phyloP scores from a whole-genome alignment of 2,888 invertebrate genomes.

The Philhelius pedissequus region DNA sequence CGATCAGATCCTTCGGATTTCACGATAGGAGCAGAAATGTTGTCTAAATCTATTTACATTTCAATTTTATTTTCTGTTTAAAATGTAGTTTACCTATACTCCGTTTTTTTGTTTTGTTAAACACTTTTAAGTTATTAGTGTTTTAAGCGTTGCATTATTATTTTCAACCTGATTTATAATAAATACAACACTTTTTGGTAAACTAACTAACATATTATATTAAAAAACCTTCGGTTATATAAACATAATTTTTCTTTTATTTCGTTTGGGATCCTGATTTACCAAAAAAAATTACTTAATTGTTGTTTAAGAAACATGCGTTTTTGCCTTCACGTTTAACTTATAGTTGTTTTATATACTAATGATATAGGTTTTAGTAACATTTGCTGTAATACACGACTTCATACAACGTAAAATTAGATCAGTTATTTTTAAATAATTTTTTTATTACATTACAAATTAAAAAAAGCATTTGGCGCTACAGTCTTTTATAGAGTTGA shows the following conservation, averaged over 20 bases:
- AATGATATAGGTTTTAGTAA: no score
- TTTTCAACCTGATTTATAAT: neutral
- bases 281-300: neutral
- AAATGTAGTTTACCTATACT: neutral
- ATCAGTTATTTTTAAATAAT: no score
- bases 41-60: neutral
- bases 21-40: neutral
- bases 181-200: neutral
- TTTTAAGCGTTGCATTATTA: neutral
- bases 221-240: neutral
- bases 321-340: no score
- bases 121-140: neutral
- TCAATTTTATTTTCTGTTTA: neutral
- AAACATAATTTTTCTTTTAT: neutral
- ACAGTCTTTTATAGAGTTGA: no score
- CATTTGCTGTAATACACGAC: no score
- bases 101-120: neutral
- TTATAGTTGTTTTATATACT: no score
- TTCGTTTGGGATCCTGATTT: neutral
- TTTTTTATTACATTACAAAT: no score
- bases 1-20: neutral
- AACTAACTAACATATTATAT: neutral
- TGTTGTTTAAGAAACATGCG: no score
- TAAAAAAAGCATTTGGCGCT: no score
- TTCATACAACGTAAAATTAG: no score